phyloP scores from a whole-genome alignment of 2,888 invertebrate species.

The Serripes groenlandicus region DNA sequence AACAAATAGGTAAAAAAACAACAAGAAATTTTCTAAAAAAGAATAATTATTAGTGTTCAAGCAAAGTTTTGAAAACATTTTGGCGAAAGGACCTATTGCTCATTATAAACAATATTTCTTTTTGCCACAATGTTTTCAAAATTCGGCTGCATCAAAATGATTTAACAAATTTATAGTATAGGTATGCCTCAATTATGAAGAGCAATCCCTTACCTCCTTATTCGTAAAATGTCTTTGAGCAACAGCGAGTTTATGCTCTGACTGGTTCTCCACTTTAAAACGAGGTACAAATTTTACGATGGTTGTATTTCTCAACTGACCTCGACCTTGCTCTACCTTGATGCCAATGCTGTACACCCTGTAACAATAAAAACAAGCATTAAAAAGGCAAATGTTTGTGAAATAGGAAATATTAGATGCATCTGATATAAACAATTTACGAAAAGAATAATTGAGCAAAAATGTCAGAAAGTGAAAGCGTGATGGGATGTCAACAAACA shows the following conservation, averaged over 20 bases:
- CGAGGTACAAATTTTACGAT: constrained; percentile 97
- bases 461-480: too few species aligned
- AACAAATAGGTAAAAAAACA: neutral
- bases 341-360: constrained; percentile 95
- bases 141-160: neutral
- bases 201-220: constrained; percentile 75
- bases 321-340: constrained; percentile 94
- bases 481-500: too few species aligned
- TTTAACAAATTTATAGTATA: neutral
- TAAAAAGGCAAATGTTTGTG: too few species aligned
- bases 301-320: constrained; percentile 95
- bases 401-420: too few species aligned
- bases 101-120: neutral
- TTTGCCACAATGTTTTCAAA: neutral
- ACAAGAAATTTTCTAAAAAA: too few species aligned
- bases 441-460: too few species aligned
- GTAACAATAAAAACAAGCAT: too few species aligned
- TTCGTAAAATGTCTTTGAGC: constrained; percentile 93
- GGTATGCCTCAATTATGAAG: neutral
- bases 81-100: neutral
- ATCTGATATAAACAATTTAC: too few species aligned
- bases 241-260: constrained; percentile 92
- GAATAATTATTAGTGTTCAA: too few species aligned
- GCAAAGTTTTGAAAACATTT: neutral
- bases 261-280: constrained; percentile 97